Evolutionary conservation across 2,113 vertebrate genomes (phyloP).

Genomic region (Fulmarus glacialis): DNA sequence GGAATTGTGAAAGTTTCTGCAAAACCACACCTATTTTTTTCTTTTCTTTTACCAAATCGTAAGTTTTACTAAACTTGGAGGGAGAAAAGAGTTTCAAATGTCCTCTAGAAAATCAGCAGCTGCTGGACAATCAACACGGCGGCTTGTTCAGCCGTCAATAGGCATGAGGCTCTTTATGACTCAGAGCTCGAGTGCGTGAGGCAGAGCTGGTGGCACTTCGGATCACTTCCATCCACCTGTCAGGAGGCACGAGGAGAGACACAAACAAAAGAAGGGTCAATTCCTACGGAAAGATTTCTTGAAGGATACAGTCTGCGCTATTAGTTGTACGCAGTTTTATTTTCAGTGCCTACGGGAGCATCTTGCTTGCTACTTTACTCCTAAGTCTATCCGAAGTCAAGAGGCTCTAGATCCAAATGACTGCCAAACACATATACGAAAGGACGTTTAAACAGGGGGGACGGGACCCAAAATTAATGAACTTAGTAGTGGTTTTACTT

Average conservation of each 20-base stretch:
- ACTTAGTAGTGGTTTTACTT: background rate
- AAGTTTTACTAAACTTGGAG: slow-evolving; percentile 50
- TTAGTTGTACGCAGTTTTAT: background rate
- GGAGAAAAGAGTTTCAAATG: slow-evolving; percentile 53
- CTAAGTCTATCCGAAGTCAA: background rate
- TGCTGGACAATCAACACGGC: background rate
- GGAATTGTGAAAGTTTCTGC: slow-evolving; percentile 24
- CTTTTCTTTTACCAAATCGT: slow-evolving; percentile 45
- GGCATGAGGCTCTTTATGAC: slow-evolving; percentile 85
- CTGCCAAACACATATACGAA: rapidly evolving
- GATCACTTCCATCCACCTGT: slow-evolving; percentile 99
- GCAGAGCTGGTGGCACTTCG: slow-evolving; percentile 91
- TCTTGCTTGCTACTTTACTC: background rate
- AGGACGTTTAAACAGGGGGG: background rate
- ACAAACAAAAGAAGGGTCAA: background rate
- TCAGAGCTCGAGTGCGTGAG: slow-evolving; percentile 79
- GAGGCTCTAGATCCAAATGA: background rate
- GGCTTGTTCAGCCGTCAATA: slow-evolving; percentile 76
- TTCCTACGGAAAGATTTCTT: background rate
- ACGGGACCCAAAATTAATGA: rapidly evolving
- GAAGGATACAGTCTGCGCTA: rapidly evolving
- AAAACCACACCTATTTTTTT: slow-evolving; percentile 2
- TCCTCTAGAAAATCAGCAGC: slow-evolving; percentile 67
- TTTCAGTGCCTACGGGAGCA: background rate
- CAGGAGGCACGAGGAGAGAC: background rate